Conservation (phyloP, 2,888 invertebrate species). For the Xestia sexstrigata region DNA sequence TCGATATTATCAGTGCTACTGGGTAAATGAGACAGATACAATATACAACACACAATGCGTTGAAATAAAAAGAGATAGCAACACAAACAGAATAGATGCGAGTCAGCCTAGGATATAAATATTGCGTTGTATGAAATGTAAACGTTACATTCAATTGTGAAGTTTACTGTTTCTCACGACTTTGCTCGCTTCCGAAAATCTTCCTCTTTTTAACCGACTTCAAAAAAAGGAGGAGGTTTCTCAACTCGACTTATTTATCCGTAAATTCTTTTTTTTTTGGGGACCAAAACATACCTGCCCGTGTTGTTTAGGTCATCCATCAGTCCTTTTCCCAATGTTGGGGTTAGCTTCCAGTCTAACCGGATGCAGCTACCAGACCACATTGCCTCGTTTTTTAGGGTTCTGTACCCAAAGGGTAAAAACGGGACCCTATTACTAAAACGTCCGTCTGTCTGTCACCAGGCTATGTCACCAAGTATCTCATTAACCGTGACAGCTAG, state of each 20-base stretch:
- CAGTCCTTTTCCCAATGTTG: background rate
- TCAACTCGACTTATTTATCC: too few relatives aligned
- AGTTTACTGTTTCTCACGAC: background rate
- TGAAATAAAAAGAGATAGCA: background rate
- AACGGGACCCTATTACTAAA: too few relatives aligned
- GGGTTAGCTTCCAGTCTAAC: background rate
- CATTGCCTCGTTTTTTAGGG: background rate
- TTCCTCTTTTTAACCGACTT: too few relatives aligned
- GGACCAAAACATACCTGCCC: background rate
- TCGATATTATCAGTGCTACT: background rate
- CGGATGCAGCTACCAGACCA: background rate
- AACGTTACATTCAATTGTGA: background rate
- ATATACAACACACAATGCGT: background rate
- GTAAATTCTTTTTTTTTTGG: too few relatives aligned
- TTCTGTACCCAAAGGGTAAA: too few relatives aligned
- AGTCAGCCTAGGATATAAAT: background rate
- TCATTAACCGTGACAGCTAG: too few relatives aligned
- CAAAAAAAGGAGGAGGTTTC: too few relatives aligned
- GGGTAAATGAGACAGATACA: slow-evolving; percentile 1
- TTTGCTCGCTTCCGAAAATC: background rate
- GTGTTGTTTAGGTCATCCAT: background rate
- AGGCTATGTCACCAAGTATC: too few relatives aligned
- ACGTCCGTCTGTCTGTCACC: too few relatives aligned
- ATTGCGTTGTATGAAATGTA: background rate
- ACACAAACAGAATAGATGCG: background rate